phyloP scores from a whole-genome alignment of 2,113 vertebrate genomes.

The Drymodes brunneopygia region DNA sequence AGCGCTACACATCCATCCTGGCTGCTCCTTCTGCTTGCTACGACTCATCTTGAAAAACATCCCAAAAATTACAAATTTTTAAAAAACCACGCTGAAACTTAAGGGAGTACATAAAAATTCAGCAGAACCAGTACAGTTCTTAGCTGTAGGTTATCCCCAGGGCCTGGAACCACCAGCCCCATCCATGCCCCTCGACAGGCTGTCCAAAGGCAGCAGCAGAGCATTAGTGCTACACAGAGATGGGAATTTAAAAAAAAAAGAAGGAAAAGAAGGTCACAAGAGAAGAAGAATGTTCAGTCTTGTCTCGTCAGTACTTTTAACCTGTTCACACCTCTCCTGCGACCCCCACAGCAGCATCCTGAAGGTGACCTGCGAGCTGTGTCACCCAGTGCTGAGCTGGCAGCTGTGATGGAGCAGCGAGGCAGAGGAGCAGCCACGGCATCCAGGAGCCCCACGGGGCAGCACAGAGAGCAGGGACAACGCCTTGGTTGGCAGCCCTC shows the following conservation, averaged over 20 bases:
- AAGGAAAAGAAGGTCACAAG: neutral
- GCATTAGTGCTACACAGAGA: neutral
- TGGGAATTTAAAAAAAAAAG: neutral
- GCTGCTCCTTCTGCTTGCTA: neutral
- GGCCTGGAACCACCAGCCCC: neutral
- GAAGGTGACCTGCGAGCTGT: neutral
- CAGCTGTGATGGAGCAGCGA: accelerated
- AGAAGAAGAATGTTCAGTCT: neutral
- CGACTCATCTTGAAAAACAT: neutral
- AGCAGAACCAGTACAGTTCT: neutral
- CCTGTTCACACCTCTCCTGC: neutral
- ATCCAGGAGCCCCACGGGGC: neutral
- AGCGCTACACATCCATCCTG: neutral
- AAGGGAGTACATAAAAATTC: neutral
- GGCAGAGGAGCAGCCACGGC: neutral
- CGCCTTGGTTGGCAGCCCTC: neutral
- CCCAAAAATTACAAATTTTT: neutral
- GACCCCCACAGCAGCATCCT: neutral
- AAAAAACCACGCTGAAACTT: neutral
- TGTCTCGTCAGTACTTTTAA: accelerated
- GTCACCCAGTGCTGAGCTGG: accelerated
- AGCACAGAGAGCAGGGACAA: neutral
- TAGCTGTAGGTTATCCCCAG: neutral
- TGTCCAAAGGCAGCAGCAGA: neutral
- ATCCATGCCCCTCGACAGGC: accelerated